Evolutionary conservation across 2,888 invertebrate genomes (phyloP).

Genomic region (Meteorus colon): DNA sequence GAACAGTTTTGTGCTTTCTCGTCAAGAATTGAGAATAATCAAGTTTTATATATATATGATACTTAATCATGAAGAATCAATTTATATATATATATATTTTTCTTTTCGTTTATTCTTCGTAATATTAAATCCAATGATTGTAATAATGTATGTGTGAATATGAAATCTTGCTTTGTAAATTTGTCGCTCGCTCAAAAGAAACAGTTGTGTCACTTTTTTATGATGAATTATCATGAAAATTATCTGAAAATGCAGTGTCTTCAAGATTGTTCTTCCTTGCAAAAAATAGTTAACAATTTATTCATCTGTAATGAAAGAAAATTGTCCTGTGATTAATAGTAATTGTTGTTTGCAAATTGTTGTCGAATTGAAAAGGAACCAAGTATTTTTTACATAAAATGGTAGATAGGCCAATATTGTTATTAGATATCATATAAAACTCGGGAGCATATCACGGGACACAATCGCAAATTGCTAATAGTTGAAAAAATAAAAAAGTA

Average conservation of each 20-base stretch:
- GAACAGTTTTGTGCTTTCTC: slow-evolving; percentile 26
- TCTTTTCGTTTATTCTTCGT: slow-evolving; percentile 37
- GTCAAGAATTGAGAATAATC: slow-evolving; percentile 23
- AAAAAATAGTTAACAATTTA: slow-evolving; percentile 16
- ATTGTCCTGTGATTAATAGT: slow-evolving; percentile 27
- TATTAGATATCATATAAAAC: not conserved
- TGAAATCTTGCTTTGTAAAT: slow-evolving; percentile 26
- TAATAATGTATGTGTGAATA: not conserved
- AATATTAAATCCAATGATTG: slow-evolving; percentile 26
- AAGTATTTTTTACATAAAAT: slow-evolving; percentile 34
- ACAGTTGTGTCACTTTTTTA: slow-evolving; percentile 49
- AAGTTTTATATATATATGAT: slow-evolving; percentile 36
- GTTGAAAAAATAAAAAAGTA: slow-evolving; percentile 20
- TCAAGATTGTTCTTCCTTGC: slow-evolving; percentile 4
- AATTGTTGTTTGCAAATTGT: slow-evolving; percentile 27
- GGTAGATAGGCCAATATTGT: slow-evolving; percentile 6
- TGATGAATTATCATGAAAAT: not conserved
- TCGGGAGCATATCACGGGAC: not conserved
- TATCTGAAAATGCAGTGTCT: slow-evolving; percentile 22
- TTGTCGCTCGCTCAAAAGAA: slow-evolving; percentile 53
- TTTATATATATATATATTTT: too few species aligned
- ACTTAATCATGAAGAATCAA: not conserved
- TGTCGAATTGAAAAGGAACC: slow-evolving; percentile 4
- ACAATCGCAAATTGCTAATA: slow-evolving; percentile 2
- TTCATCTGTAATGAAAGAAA: slow-evolving; percentile 24